Evolutionary conservation across 2,797 vertebrate species (phyloP).

Genomic region (Rhinogobio ventralis): DNA sequence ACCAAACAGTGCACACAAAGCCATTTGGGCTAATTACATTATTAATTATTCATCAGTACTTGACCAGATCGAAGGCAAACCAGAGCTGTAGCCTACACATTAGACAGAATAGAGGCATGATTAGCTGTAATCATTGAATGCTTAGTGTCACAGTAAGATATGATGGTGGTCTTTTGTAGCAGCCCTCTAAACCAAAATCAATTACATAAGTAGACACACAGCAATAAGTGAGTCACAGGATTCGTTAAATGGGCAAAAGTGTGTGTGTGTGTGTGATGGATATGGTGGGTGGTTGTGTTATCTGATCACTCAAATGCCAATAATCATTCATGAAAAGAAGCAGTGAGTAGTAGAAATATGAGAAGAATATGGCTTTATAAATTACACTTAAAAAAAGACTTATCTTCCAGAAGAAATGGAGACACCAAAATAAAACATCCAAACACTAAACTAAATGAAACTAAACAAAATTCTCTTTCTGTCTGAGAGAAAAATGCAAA

Average conservation of each 20-base stretch:
- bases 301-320: constrained; percentile 28
- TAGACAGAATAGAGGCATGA: constrained; percentile 52
- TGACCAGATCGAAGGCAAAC: constrained; percentile 56
- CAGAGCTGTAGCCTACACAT: constrained; percentile 48
- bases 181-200: constrained; percentile 45
- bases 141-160: constrained; percentile 58
- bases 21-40: constrained; percentile 58
- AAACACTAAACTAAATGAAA: not conserved
- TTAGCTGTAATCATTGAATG: constrained; percentile 61
- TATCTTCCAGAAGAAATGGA: not conserved
- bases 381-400: not conserved
- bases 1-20: constrained; percentile 40
- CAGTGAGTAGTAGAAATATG: not conserved
- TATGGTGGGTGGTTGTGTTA: constrained; percentile 8
- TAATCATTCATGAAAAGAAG: not conserved
- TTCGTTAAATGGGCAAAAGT: constrained; percentile 31
- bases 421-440: not conserved
- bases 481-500: constrained; percentile 1
- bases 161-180: constrained; percentile 45
- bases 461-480: not conserved
- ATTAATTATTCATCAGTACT: constrained; percentile 64
- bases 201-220: constrained; percentile 46
- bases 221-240: constrained; percentile 36
- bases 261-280: constrained; percentile 13
- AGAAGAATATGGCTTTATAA: not conserved